These are phyloP conservation scores for Teleogryllus oceanicus DNA, from an alignment of 2,888 invertebrate genomes.

Conservation along the genomic window DNA sequence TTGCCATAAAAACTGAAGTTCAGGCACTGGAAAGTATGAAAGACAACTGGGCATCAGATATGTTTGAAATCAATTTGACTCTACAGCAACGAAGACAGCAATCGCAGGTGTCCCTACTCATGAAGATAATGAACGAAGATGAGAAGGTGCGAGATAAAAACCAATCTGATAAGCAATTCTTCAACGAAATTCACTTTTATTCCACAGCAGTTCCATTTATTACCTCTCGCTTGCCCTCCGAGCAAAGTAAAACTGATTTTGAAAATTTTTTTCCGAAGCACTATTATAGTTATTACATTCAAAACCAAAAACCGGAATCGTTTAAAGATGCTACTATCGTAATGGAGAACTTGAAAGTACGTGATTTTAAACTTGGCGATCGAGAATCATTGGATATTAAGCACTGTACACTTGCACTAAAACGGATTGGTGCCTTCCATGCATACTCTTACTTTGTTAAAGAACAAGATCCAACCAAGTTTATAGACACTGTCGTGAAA, in stretches of 20 bases:
- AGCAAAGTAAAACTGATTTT: not conserved
- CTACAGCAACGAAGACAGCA: not conserved
- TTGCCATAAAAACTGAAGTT: too few species aligned
- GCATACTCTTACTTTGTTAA: not conserved
- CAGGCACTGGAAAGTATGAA: not conserved
- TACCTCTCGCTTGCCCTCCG: not conserved
- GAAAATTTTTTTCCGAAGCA: not conserved
- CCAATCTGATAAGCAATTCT: not conserved
- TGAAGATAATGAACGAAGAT: not conserved
- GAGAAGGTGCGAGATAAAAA: not conserved
- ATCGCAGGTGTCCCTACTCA: not conserved
- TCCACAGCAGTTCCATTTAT: not conserved
- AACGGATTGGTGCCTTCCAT: not conserved
- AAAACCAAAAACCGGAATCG: not conserved
- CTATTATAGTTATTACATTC: not conserved
- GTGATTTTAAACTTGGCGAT: not conserved
- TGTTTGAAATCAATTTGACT: not conserved
- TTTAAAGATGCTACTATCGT: not conserved
- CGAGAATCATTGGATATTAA: not conserved
- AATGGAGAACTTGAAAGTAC: not conserved
- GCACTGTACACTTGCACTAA: not conserved
- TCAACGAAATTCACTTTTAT: conserved; percentile 18
- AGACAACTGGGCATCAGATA: not conserved
- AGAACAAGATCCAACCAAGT: not conserved
- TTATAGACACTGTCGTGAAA: not conserved